phyloP scores from a whole-genome alignment of 2,888 invertebrate genomes.

The Julus scanicus region DNA sequence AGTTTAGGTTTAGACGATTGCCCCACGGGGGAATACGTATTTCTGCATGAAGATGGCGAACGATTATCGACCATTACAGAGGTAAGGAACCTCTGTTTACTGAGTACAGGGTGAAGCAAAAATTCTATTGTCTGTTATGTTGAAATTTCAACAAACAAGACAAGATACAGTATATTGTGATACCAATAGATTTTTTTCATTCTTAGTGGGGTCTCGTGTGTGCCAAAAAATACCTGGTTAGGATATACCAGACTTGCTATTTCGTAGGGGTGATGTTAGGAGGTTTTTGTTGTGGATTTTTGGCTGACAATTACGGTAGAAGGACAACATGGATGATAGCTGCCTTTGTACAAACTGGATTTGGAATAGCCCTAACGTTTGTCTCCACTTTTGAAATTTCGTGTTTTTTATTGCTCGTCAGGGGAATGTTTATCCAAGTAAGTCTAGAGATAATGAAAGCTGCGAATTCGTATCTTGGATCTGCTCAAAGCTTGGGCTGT shows the following conservation, averaged over 20 bases:
- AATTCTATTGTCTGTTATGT: background rate
- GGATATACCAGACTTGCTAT: slow-evolving; percentile 47
- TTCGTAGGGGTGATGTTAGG: slow-evolving; percentile 50
- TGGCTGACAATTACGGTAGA: slow-evolving; percentile 51
- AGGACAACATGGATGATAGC: background rate
- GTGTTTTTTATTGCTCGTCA: slow-evolving; percentile 41
- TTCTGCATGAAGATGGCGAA: slow-evolving; percentile 46
- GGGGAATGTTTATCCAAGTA: slow-evolving; percentile 52
- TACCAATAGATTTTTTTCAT: background rate
- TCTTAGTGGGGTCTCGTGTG: slow-evolving; percentile 53
- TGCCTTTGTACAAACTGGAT: background rate
- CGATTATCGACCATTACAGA: slow-evolving; percentile 44
- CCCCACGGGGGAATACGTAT: slow-evolving; percentile 49
- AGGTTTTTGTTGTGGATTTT: slow-evolving; percentile 37
- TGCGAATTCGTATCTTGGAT: background rate
- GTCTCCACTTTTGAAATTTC: slow-evolving; percentile 24
- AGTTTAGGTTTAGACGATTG: slow-evolving; percentile 50
- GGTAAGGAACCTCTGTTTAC: background rate
- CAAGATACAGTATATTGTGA: background rate
- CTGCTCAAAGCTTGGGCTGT: background rate
- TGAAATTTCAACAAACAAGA: background rate
- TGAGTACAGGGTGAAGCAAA: background rate
- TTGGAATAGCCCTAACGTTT: slow-evolving; percentile 46
- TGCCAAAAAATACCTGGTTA: slow-evolving; percentile 51
- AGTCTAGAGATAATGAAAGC: slow-evolving; percentile 16